Evolutionary conservation across 2,797 vertebrate species (phyloP).

Genomic region (Gephyroberyx darwinii): DNA sequence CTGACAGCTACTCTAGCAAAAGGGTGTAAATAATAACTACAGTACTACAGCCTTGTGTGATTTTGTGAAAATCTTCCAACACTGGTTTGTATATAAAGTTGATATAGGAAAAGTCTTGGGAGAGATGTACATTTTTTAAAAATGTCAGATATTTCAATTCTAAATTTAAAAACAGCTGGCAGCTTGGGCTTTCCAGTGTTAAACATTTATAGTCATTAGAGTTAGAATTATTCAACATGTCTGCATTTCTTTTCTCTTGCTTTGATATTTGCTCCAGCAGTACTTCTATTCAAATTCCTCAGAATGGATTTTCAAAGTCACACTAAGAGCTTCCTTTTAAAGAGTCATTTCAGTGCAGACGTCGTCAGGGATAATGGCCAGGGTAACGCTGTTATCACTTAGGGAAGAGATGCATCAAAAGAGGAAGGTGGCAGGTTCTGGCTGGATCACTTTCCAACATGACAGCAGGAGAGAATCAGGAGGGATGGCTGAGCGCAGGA

Average conservation of each 20-base stretch:
- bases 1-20: too few relatives aligned
- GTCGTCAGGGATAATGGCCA: constrained; percentile 64
- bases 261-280: constrained; percentile 41
- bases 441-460: constrained; percentile 68
- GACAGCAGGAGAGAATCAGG: constrained; percentile 66
- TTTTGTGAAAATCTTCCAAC: too few relatives aligned
- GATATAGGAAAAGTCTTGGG: too few relatives aligned
- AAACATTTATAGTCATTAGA: constrained; percentile 1
- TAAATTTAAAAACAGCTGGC: constrained; percentile 4
- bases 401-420: constrained; percentile 59
- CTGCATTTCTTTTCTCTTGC: constrained; percentile 29
- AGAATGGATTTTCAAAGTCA: constrained; percentile 60
- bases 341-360: constrained; percentile 48
- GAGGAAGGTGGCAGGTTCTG: constrained; percentile 53
- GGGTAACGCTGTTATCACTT: constrained; percentile 59
- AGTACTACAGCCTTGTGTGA: too few relatives aligned
- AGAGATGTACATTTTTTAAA: too few relatives aligned
- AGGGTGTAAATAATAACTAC: too few relatives aligned
- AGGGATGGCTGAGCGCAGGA: constrained; percentile 55
- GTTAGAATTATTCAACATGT: constrained; percentile 20
- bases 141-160: neutral
- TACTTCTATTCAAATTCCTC: constrained; percentile 34
- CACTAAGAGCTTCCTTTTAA: constrained; percentile 50
- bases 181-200: neutral
- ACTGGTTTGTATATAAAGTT: too few relatives aligned